Percentiles rank a stretch among this genome's conserved stretches.
Evolutionary conservation across 2,888 invertebrate species (phyloP).

Genomic region (Lomographa bimaculata): DNA sequence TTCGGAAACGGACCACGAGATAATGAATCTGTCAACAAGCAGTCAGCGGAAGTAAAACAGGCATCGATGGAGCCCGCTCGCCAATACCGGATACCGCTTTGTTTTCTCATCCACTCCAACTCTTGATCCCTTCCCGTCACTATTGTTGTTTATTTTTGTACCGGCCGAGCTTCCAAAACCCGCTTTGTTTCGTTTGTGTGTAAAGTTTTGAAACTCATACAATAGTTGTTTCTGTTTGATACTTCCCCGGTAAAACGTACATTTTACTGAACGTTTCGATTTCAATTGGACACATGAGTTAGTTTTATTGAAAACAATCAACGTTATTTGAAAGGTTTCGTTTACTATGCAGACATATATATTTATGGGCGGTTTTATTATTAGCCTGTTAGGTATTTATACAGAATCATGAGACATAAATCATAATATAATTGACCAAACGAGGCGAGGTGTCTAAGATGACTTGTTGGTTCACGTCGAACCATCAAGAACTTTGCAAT

Average conservation of each 20-base stretch:
- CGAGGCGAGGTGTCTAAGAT: no score
- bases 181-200: conserved; percentile 32
- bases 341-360: no score
- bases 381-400: no score
- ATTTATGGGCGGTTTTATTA: no score
- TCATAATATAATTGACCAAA: no score
- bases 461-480: no score
- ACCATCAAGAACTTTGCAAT: no score
- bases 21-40: conserved; percentile 46
- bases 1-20: conserved; percentile 34
- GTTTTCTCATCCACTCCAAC: conserved; percentile 36
- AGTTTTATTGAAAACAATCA: no score
- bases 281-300: no score
- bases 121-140: conserved; percentile 39
- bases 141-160: conserved; percentile 38
- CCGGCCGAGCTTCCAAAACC: conserved; percentile 27
- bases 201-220: conserved; percentile 26
- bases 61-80: conserved; percentile 21
- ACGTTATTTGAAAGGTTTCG: conserved; percentile 4
- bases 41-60: conserved; percentile 29
- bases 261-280: no score
- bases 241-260: conserved; percentile 23
- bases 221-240: conserved; percentile 32
- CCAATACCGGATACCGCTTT: conserved; percentile 32
- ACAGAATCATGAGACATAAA: no score